phyloP scores from a whole-genome alignment of 2,113 vertebrate species.

The Tylochromis polylepis region DNA sequence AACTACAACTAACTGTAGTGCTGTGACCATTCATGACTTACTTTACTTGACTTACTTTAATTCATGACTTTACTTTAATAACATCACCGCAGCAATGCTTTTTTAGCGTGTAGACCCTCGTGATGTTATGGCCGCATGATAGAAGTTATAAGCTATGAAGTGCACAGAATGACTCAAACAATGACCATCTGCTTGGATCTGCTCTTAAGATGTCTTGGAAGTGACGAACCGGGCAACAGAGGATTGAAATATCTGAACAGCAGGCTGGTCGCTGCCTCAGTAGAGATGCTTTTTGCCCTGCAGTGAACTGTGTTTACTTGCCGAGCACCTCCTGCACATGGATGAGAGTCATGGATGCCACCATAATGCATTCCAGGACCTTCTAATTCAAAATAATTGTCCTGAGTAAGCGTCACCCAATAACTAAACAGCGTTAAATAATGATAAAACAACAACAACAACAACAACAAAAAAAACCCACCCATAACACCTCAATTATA shows the following conservation, averaged over 20 bases:
- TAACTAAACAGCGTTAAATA: neutral
- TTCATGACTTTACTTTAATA: too few species aligned
- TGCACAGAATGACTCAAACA: neutral
- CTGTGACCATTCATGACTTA: neutral
- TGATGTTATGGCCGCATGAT: neutral
- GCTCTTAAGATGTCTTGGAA: neutral
- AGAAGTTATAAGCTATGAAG: neutral
- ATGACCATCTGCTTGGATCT: neutral
- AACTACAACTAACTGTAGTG: neutral
- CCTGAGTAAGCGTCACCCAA: neutral
- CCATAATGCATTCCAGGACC: neutral
- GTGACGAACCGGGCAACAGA: neutral
- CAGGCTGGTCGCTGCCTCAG: neutral
- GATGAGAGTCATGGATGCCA: neutral
- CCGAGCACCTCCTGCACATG: neutral
- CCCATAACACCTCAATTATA: neutral
- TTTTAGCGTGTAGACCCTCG: rapidly evolving
- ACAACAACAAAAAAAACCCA: too few species aligned
- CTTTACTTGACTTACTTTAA: too few species aligned
- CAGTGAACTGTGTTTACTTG: neutral
- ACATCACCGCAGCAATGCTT: neutral
- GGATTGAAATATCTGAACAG: neutral
- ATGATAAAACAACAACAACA: too few species aligned
- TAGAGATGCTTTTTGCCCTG: neutral
- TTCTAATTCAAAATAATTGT: neutral